These are phyloP conservation scores for Melanostoma mellinum DNA, from an alignment of 2,888 invertebrate genomes.

Conservation along the genomic window DNA sequence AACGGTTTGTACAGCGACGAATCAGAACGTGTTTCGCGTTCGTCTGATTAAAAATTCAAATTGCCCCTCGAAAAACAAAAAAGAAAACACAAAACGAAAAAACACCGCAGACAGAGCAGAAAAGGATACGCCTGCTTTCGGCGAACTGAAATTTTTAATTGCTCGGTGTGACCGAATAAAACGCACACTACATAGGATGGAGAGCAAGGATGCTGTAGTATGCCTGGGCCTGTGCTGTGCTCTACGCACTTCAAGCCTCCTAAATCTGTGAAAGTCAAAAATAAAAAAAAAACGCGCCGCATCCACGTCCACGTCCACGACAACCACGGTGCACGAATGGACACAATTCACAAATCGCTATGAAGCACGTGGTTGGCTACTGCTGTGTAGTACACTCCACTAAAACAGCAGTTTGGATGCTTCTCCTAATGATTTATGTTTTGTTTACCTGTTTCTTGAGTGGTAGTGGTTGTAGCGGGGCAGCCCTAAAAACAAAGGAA, in stretches of 20 bases:
- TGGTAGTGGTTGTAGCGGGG: conserved; percentile 73
- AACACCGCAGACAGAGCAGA: conserved; percentile 54
- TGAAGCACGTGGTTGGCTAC: conserved; percentile 69
- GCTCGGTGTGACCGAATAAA: conserved; percentile 57
- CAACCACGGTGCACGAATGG: conserved; percentile 75
- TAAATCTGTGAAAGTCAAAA: conserved; percentile 24
- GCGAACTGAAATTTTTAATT: conserved; percentile 30
- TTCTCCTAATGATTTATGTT: conserved; percentile 77
- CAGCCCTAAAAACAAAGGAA: conserved; percentile 69
- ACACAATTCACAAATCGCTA: conserved; percentile 60
- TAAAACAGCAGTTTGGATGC: conserved; percentile 34
- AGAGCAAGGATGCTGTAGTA: conserved; percentile 40
- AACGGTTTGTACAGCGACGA: conserved; percentile 50
- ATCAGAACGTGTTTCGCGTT: conserved; percentile 68
- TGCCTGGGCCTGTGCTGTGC: conserved; percentile 14
- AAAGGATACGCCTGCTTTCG: conserved; percentile 70
- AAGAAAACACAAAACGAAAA: conserved; percentile 31
- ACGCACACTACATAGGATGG: conserved; percentile 53
- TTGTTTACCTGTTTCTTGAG: conserved; percentile 79
- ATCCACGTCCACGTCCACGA: conserved; percentile 52
- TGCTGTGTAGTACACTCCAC: conserved; percentile 32
- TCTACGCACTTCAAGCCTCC: conserved; percentile 29
- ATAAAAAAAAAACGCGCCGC: conserved; percentile 55
- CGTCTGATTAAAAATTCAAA: conserved; percentile 68
- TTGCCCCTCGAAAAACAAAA: conserved; percentile 57